These are phyloP conservation scores for Platorchestia sp. DNA, from an alignment of 1,140 invertebrate genomes.

Conservation along the genomic window DNA sequence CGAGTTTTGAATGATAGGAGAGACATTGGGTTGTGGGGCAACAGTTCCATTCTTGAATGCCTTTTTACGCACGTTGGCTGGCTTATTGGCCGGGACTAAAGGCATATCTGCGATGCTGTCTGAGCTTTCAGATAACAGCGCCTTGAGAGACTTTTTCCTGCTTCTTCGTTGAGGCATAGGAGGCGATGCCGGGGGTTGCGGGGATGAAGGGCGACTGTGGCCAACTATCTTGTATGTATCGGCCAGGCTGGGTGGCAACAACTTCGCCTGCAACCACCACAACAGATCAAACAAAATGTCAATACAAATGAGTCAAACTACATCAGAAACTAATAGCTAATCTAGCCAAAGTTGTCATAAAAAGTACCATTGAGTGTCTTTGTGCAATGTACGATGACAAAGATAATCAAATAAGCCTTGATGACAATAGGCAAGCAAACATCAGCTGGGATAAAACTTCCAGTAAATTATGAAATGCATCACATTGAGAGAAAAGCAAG, in stretches of 20 bases:
- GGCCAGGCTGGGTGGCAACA: constrained; percentile 12
- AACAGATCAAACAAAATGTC: not conserved
- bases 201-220: constrained; percentile 3
- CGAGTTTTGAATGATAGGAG: not conserved
- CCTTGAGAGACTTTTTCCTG: not conserved
- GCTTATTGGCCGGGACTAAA: not conserved
- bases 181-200: not conserved
- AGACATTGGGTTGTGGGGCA: not conserved
- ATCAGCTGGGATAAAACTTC: too few species aligned
- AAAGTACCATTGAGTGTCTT: too few species aligned
- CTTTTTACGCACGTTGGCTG: not conserved
- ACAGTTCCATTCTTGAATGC: not conserved
- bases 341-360: too few species aligned
- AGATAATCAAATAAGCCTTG: too few species aligned
- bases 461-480: too few species aligned
- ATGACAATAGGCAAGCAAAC: too few species aligned
- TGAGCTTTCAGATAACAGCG: not conserved
- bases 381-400: too few species aligned
- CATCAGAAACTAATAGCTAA: too few species aligned
- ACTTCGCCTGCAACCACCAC: not conserved
- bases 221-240: constrained; percentile 23
- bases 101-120: not conserved
- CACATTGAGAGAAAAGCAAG: too few species aligned
- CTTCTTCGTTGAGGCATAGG: not conserved
- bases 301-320: too few species aligned